phyloP scores from a whole-genome alignment of 2,113 vertebrate species.

The Platichthys stellatus region DNA sequence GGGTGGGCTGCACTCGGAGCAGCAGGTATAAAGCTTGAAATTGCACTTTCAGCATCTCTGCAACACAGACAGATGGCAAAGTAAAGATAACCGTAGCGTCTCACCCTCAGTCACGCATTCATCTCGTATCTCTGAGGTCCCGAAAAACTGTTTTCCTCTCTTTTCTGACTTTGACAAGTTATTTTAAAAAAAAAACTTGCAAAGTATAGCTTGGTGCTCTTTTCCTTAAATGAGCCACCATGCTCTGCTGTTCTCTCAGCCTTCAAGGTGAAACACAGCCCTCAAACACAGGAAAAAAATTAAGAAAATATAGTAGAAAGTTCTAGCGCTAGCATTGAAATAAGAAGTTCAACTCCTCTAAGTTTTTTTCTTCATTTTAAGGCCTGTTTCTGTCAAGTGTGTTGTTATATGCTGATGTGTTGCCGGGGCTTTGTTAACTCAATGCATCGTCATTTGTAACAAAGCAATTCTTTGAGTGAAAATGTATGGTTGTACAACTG shows the following conservation, averaged over 20 bases:
- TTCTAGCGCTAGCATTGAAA: conserved; percentile 26
- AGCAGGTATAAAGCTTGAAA: conserved; percentile 53
- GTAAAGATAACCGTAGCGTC: conserved; percentile 45
- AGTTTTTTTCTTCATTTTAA: conserved; percentile 50
- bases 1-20: conserved; percentile 25
- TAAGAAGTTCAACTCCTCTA: conserved; percentile 31
- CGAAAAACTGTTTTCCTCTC: neutral
- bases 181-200: conserved; percentile 1
- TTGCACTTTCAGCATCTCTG: conserved; percentile 49
- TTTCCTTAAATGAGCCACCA: conserved; percentile 36
- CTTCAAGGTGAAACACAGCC: conserved; percentile 68
- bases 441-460: too few species aligned
- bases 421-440: too few species aligned
- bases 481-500: conserved; percentile 54
- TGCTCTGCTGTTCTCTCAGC: conserved; percentile 60
- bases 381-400: conserved; percentile 58
- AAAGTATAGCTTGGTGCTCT: conserved; percentile 31
- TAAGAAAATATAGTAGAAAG: conserved; percentile 32
- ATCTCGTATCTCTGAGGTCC: neutral
- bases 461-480: conserved; percentile 33
- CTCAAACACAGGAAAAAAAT: conserved; percentile 52
- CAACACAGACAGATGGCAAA: conserved; percentile 47
- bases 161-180: conserved; percentile 14
- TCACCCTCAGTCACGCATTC: conserved; percentile 1
- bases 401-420: conserved; percentile 43